Evolutionary conservation across 2,888 invertebrate species (phyloP).

Genomic region (Idaea aversata): DNA sequence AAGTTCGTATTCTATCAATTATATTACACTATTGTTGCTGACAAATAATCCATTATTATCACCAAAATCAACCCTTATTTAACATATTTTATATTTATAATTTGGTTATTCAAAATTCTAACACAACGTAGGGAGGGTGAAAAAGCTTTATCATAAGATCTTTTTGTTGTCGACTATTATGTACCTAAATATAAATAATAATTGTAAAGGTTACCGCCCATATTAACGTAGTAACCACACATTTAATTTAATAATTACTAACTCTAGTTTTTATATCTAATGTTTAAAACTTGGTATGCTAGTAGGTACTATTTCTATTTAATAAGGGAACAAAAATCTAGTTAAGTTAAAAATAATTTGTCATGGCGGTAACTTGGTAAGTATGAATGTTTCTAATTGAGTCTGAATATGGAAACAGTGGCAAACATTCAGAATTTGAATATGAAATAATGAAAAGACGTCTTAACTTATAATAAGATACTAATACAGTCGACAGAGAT

Average conservation of each 20-base stretch:
- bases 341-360: no score
- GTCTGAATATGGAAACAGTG: no score
- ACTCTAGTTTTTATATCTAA: no score
- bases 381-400: no score
- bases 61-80: background rate
- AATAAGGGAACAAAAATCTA: no score
- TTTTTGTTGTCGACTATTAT: background rate
- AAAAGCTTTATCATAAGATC: background rate
- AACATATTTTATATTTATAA: conserved; percentile 1
- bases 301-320: no score
- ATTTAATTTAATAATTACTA: no score
- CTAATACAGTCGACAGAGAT: background rate
- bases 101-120: background rate
- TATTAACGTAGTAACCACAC: background rate
- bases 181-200: background rate
- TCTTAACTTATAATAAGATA: no score
- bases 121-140: background rate
- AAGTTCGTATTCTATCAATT: background rate
- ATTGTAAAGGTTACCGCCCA: background rate
- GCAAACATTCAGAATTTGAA: no score
- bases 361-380: no score
- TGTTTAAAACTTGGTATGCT: no score
- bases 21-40: background rate
- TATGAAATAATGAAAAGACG: no score
- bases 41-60: background rate